Evolutionary conservation across 2,888 invertebrate species (phyloP).

Genomic region (Eupithecia dodoneata): DNA sequence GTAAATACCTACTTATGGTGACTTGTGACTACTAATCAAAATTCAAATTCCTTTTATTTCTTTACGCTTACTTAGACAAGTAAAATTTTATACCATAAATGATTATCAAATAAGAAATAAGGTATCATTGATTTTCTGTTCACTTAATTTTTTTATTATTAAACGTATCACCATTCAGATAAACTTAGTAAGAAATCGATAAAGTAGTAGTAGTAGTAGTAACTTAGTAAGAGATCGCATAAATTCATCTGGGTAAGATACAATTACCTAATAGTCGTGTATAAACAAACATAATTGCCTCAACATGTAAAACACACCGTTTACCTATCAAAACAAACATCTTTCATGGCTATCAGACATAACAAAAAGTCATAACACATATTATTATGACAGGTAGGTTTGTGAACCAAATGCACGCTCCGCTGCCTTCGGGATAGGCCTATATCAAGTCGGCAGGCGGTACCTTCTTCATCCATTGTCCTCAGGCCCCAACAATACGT

Average conservation of each 20-base stretch:
- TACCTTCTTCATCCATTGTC: constrained; percentile 58
- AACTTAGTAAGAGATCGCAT: neutral
- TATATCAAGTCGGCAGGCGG: constrained; percentile 55
- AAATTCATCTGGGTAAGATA: neutral
- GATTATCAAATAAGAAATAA: too few relatives aligned
- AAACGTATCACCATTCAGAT: neutral
- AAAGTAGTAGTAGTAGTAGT: too few relatives aligned
- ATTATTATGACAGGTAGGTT: constrained; percentile 65
- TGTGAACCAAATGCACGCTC: constrained; percentile 61
- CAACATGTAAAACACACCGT: constrained; percentile 45
- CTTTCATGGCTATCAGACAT: constrained; percentile 56
- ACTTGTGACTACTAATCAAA: neutral
- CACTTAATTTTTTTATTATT: neutral
- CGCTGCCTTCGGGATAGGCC: constrained; percentile 50
- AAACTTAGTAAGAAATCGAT: neutral
- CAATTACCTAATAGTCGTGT: constrained; percentile 12
- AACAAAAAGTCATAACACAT: constrained; percentile 64
- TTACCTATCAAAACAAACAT: constrained; percentile 61
- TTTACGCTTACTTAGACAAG: too few relatives aligned
- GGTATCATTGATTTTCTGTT: too few relatives aligned
- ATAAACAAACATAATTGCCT: constrained; percentile 36
- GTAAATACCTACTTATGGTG: too few relatives aligned
- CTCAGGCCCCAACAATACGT: constrained; percentile 57
- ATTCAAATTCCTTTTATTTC: too few relatives aligned
- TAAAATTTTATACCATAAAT: too few relatives aligned